Conservation (phyloP, 2,797 vertebrate genomes). For the Takifugu ocellatus region DNA sequence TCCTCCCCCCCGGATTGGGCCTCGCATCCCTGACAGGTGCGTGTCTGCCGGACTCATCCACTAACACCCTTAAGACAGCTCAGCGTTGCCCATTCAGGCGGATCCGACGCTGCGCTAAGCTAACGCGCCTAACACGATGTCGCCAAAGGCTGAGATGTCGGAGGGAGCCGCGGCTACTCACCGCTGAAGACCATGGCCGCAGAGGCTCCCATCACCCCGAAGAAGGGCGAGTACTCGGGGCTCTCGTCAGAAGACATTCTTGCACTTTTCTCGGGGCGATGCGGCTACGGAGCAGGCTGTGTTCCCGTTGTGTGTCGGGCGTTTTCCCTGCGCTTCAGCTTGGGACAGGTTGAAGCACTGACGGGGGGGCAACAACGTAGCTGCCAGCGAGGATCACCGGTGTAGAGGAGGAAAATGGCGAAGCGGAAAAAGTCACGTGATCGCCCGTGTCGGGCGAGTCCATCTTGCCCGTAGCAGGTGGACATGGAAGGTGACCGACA, state of each 20-base stretch:
- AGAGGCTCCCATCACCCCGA: slow-evolving; percentile 96
- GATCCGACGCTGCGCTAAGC: no score
- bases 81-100: not conserved
- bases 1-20: slow-evolving; percentile 2
- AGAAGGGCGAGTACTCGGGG: slow-evolving; percentile 93
- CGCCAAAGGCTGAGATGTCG: slow-evolving; percentile 4
- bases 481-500: slow-evolving; percentile 34
- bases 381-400: slow-evolving; percentile 70
- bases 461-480: slow-evolving; percentile 29
- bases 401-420: slow-evolving; percentile 94
- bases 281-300: slow-evolving; percentile 25
- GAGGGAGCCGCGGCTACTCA: slow-evolving; percentile 68
- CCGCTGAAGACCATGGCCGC: slow-evolving; percentile 97
- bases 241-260: slow-evolving; percentile 72
- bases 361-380: not conserved
- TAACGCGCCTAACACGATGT: not conserved
- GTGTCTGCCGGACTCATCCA: slow-evolving; percentile 14
- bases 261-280: slow-evolving; percentile 44
- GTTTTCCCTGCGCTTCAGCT: slow-evolving; percentile 26
- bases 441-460: slow-evolving; percentile 44
- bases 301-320: slow-evolving; percentile 6
- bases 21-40: slow-evolving; percentile 49
- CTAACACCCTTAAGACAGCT: not conserved
- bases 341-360: slow-evolving; percentile 4
- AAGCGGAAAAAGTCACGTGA: slow-evolving; percentile 80